Evolutionary conservation across 2,888 invertebrate genomes (phyloP).

Genomic region (Pristionchus fissidentatus): DNA sequence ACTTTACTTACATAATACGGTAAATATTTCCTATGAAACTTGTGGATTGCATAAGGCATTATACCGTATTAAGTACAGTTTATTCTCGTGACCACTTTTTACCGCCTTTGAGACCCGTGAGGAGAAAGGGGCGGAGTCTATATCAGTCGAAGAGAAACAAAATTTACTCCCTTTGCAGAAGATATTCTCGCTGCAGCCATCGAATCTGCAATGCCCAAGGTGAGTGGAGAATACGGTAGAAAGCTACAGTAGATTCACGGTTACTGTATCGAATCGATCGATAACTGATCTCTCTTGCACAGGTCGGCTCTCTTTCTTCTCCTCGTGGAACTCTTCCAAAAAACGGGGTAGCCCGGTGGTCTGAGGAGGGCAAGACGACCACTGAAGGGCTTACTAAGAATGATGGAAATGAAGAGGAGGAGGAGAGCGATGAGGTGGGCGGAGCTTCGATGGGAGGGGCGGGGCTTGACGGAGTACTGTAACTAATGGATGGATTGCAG

Average conservation of each 20-base stretch:
- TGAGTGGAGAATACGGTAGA: background rate
- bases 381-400: conserved; percentile 22
- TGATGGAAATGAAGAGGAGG: conserved; percentile 8
- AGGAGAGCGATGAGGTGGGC: conserved; percentile 40
- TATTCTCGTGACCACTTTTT: too few relatives aligned
- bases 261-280: background rate
- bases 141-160: too few relatives aligned
- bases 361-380: conserved; percentile 13
- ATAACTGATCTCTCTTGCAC: background rate
- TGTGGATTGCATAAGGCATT: too few relatives aligned
- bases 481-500: background rate
- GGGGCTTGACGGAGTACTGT: background rate
- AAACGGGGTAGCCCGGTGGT: conserved; percentile 56
- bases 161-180: background rate
- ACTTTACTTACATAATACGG: background rate
- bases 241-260: too few relatives aligned
- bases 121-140: too few relatives aligned
- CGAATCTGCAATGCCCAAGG: conserved; percentile 41
- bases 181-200: conserved; percentile 31
- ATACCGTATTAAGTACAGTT: too few relatives aligned
- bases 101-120: too few relatives aligned
- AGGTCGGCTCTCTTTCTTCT: conserved; percentile 31
- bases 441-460: background rate
- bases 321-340: conserved; percentile 50
- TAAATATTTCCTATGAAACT: background rate